Conservation (phyloP, 2,113 vertebrate species). For the Pteronura brasiliensis region DNA sequence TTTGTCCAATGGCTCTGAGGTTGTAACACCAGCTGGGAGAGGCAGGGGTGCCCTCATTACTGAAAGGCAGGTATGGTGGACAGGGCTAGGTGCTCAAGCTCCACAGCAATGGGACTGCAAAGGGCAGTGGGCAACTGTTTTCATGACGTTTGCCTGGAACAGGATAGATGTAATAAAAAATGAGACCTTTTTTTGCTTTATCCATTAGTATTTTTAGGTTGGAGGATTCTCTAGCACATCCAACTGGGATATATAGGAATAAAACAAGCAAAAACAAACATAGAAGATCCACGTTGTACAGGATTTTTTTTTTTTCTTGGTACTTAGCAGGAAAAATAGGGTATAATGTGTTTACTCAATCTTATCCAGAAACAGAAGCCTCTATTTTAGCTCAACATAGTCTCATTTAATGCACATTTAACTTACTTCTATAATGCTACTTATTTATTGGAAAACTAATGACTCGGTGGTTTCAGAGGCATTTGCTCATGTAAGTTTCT, state of each 20-base stretch:
- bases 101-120: not conserved
- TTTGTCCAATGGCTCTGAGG: not conserved
- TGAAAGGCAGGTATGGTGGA: not conserved
- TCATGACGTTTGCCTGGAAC: not conserved
- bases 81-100: not conserved
- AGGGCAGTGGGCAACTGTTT: not conserved
- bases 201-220: not conserved
- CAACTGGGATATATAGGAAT: not conserved
- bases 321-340: not conserved
- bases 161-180: not conserved
- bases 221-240: not conserved
- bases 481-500: not conserved
- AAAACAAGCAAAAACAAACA: not conserved
- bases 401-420: constrained; percentile 25
- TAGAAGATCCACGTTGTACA: not conserved
- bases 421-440: not conserved
- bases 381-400: not conserved
- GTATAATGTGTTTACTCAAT: not conserved
- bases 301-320: not conserved
- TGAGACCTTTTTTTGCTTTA: not conserved
- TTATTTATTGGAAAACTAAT: not conserved
- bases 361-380: constrained; percentile 1
- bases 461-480: not conserved
- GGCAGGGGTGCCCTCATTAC: not conserved
- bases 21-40: not conserved